These are phyloP conservation scores for Venustaconcha ellipsiformis DNA, from an alignment of 1,140 invertebrate species.

Conservation along the genomic window DNA sequence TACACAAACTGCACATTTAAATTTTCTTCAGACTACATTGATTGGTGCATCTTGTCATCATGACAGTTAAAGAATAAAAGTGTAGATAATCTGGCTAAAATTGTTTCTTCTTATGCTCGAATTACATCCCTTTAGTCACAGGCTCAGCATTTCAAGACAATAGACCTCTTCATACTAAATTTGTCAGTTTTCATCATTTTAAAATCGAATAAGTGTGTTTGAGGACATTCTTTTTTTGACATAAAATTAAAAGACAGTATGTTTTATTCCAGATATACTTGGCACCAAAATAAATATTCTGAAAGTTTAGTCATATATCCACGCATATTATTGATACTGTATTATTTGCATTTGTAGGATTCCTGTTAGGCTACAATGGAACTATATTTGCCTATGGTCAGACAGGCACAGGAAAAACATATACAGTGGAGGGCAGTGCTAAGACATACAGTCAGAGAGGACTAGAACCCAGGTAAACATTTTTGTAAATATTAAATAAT, in stretches of 20 bases:
- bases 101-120: too few species aligned
- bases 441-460: constrained; percentile 56
- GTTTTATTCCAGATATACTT: background rate
- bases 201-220: background rate
- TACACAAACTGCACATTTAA: too few species aligned
- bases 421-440: constrained; percentile 65
- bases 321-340: background rate
- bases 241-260: background rate
- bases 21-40: too few species aligned
- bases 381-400: constrained; percentile 74
- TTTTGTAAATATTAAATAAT: background rate
- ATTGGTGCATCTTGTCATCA: too few species aligned
- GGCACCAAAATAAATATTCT: background rate
- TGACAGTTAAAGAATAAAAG: too few species aligned
- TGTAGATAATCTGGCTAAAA: too few species aligned
- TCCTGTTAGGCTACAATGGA: constrained; percentile 77
- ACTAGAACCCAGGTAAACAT: constrained; percentile 58
- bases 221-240: background rate
- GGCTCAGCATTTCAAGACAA: background rate
- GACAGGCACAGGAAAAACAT: constrained; percentile 70
- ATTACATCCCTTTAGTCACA: too few species aligned
- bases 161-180: background rate
- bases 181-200: background rate
- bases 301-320: background rate
- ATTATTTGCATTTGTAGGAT: constrained; percentile 73